A percentile compares a stretch with the other conserved stretches of the same genome.
phyloP scores from a whole-genome alignment of 2,113 vertebrate genomes.

The Bufo bufo region DNA sequence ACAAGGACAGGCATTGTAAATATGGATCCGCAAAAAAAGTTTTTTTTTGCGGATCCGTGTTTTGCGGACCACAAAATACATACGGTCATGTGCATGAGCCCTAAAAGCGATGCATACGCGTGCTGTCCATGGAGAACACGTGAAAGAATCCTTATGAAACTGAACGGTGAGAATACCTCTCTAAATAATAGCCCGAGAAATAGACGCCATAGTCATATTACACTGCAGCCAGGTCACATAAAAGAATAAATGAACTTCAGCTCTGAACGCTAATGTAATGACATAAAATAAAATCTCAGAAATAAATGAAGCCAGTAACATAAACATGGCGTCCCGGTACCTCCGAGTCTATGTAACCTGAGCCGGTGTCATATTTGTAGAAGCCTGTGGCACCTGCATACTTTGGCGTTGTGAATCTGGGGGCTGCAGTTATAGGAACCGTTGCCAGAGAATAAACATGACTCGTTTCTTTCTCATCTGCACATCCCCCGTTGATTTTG shows the following conservation, averaged over 20 bases:
- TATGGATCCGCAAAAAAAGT: too few species aligned
- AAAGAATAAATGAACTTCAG: neutral
- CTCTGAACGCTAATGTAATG: neutral
- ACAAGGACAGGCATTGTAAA: too few species aligned
- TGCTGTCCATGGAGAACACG: too few species aligned
- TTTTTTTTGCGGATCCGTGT: too few species aligned
- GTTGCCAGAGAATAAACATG: neutral
- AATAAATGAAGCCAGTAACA: neutral
- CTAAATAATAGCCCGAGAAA: neutral
- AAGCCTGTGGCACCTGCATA: constrained; percentile 8
- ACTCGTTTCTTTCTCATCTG: constrained; percentile 32
- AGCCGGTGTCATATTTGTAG: neutral
- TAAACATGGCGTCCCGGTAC: neutral
- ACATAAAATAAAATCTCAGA: neutral
- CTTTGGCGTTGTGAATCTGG: constrained; percentile 1
- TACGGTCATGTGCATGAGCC: too few species aligned
- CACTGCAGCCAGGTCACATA: neutral
- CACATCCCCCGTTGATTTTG: constrained; percentile 11
- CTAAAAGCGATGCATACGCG: too few species aligned
- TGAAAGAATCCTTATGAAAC: too few species aligned
- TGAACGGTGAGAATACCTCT: too few species aligned
- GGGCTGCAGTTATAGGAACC: neutral
- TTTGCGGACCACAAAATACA: too few species aligned
- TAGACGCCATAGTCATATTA: neutral
- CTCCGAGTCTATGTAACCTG: neutral